Evolutionary conservation across 2,113 vertebrate genomes (phyloP).

Genomic region (Dasypus novemcinctus): DNA sequence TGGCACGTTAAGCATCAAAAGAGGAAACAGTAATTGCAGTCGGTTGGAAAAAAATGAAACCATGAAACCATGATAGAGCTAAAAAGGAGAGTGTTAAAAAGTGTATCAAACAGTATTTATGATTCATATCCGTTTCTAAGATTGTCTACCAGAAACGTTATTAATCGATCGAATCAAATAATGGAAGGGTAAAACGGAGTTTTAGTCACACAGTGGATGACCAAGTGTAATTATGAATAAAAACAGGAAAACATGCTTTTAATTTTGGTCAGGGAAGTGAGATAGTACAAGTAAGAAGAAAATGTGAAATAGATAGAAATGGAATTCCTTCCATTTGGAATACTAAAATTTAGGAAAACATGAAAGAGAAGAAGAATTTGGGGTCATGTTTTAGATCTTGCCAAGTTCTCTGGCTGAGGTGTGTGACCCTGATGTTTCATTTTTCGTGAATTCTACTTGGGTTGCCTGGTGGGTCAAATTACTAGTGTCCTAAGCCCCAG

Average conservation of each 20-base stretch:
- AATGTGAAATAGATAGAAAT: neutral
- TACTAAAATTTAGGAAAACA: neutral
- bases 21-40: neutral
- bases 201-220: neutral
- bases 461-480: neutral
- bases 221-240: neutral
- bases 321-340: neutral
- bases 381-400: neutral
- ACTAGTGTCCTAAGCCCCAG: neutral
- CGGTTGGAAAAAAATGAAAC: neutral
- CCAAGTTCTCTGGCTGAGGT: neutral
- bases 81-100: neutral
- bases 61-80: neutral
- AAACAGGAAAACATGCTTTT: neutral
- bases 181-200: neutral
- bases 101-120: neutral
- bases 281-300: neutral
- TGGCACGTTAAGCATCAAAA: neutral
- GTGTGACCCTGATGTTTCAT: neutral
- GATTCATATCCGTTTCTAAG: neutral
- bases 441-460: neutral
- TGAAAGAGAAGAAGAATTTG: neutral
- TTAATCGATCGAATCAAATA: neutral
- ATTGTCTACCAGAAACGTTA: neutral
- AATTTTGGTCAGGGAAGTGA: neutral